Evolutionary conservation across 2,888 invertebrate genomes (phyloP), one percentile per base, ranked within the genome.

Genomic region (Rhagophthalmus giganteus): DNA sequence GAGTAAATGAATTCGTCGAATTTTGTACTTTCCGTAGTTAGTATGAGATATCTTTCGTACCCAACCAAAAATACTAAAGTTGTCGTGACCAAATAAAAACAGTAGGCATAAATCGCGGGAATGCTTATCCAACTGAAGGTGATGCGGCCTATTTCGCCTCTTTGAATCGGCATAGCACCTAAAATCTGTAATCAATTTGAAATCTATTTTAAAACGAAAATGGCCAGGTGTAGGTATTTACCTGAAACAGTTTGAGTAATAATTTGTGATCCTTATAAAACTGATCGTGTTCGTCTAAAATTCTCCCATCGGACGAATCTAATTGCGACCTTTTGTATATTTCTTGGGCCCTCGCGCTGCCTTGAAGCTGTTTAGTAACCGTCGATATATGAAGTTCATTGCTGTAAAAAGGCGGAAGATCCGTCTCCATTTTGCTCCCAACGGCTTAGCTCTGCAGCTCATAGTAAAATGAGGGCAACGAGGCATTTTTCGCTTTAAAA

Each of bases 1-100:
- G 84, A 82, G 64, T 86, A 85, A 60, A 86, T 85, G 62, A 85
- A 85, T 61, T 86, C 85, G 65, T 86, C 86, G 61, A 86, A 86
- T 60, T 81, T 79, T 42, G 76, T 78, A 56, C 74, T 75, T 55
- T 81, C 82, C 14, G 81, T 82, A 9, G 79, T 76, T 20, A 85
- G 70, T 54, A 85, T 84, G 62, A 78, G 73, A 26, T 85, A 58
- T 1, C 86, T 73, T 63, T 86, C 84, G 56, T 79, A 79, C 0
- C 85, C 85, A 7, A 86, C 83, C 3, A 78, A 61, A 1, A 84
- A 48, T 0, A 86, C 85, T 1, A 85, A 67, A 0, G 76, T 65
- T 0, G 84, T 82, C 13, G 82, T 78, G 0, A 78, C 71, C 8
- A 78, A 75, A 72, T 85, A 86, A 66, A 86, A 84, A 51, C 79